Evolutionary conservation across 2,113 vertebrate species (phyloP), one percentile per base, ranked within the genome.

Genomic region (Chlorocebus sabaeus): DNA sequence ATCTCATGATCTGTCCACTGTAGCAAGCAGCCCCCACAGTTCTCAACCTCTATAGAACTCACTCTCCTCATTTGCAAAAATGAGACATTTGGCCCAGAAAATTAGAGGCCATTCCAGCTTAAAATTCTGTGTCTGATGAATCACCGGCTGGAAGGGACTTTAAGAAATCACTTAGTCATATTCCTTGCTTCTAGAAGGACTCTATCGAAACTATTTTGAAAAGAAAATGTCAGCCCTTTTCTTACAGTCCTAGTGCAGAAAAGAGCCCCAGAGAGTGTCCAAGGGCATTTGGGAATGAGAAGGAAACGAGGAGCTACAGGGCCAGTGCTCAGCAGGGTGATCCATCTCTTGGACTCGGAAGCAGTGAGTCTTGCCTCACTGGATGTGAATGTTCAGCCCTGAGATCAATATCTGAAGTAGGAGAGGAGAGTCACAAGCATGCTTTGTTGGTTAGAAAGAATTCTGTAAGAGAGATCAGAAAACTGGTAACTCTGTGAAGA

Each of bases 81-180:
- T 72, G 90, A 97, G 95, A 97, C 95, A 94, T 90, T 96, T 98
- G 96, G 96, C 97, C 78, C 76, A 67, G n/a, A 92, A 89, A 73
- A 23, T 5, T 38, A 76, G 2, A 25, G 90, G 85, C 90, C 40
- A 57, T 92, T 98, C 97, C 96, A 98, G 81, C 68, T 97, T 90
- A 90, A 85, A 97, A 96, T 90, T 96, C 87, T 97, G 9, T 73
- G 84, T 97, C 96, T 97, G 84, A 79, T 98, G 96, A 98, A 92
- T 98, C 97, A 98, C 93, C 38, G 67, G 84, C 94, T 97, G 98
- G 96, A 97, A 96, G 90, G 57, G 87, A 89, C 84, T 94, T 97
- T 52, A 90, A 96, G 96, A 98, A 96, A 96, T 97, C 95, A 97
- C 94, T 97, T 97, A 97, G 97, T 97, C 96, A 96, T 96, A 93